Evolutionary conservation across 37 sponge, comb jelly and placozoan species (phyloP).

Genomic region (Geodia barretti): DNA sequence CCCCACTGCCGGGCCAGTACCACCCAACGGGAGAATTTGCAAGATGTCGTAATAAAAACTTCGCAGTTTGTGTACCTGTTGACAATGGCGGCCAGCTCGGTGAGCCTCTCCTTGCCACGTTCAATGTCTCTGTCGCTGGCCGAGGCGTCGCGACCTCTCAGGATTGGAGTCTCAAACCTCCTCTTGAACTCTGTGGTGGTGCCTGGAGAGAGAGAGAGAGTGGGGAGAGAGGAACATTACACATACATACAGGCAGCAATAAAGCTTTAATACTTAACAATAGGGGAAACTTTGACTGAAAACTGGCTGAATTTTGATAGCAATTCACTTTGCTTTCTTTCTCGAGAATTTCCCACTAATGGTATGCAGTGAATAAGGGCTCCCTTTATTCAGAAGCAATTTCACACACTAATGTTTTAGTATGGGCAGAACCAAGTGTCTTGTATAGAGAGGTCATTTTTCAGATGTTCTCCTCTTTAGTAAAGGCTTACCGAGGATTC

Average conservation of each 20-base stretch:
- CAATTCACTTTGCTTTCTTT: neutral
- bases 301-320: too few relatives aligned
- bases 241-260: too few relatives aligned
- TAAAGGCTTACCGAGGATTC: constrained; percentile 76
- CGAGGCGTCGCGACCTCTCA: constrained; percentile 87
- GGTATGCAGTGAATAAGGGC: neutral
- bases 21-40: too few relatives aligned
- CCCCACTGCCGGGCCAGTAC: neutral
- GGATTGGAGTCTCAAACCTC: constrained; percentile 91
- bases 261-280: too few relatives aligned
- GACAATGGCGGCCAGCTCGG: constrained; percentile 82
- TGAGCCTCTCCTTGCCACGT: constrained; percentile 76
- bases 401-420: too few relatives aligned
- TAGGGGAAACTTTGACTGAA: too few relatives aligned
- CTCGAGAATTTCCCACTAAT: neutral
- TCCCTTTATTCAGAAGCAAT: neutral
- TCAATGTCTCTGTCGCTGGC: constrained; percentile 74
- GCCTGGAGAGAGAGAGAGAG: constrained; percentile 30
- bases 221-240: neutral
- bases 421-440: neutral
- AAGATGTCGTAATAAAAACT: too few relatives aligned
- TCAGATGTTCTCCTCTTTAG: too few relatives aligned
- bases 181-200: constrained; percentile 81
- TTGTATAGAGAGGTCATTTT: too few relatives aligned
- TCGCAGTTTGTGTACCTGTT: too few relatives aligned